Conservation (phyloP, 92 coral and sea anemone genomes). For the Phymanthus crucifer region DNA sequence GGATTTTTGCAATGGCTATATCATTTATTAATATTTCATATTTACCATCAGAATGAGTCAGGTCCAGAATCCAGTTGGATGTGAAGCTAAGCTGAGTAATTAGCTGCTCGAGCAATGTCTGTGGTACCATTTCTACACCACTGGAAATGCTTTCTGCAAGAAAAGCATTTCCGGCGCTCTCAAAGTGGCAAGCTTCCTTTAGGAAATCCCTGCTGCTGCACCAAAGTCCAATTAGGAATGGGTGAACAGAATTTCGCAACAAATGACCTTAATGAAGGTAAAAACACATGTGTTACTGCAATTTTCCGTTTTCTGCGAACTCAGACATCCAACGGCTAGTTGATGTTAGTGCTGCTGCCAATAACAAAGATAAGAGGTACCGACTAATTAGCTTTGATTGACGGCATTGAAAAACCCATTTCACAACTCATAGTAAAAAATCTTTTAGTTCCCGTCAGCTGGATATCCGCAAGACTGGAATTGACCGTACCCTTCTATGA, state of each 20-base stretch:
- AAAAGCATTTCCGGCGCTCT: neutral
- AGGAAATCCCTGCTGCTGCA: conserved; percentile 6
- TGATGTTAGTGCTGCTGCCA: no score
- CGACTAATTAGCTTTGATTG: no score
- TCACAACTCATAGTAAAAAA: no score
- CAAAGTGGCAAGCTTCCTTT: neutral
- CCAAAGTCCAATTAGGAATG: conserved; percentile 12
- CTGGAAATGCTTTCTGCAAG: neutral
- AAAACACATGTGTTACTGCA: conserved; percentile 1
- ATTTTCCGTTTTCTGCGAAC: no score
- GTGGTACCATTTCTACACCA: neutral
- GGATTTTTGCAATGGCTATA: neutral
- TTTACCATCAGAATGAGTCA: conserved; percentile 5
- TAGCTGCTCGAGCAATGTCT: neutral
- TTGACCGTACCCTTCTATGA: neutral
- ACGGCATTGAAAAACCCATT: no score
- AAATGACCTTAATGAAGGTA: neutral
- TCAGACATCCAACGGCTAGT: no score
- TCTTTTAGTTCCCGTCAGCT: neutral
- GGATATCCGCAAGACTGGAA: neutral
- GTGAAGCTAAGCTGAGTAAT: neutral
- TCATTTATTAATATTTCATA: neutral
- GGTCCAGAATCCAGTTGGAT: neutral
- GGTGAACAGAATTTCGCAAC: neutral
- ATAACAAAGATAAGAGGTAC: no score